These are phyloP conservation scores for Hylaea fasciaria DNA, from an alignment of 2,888 invertebrate genomes.

Conservation along the genomic window DNA sequence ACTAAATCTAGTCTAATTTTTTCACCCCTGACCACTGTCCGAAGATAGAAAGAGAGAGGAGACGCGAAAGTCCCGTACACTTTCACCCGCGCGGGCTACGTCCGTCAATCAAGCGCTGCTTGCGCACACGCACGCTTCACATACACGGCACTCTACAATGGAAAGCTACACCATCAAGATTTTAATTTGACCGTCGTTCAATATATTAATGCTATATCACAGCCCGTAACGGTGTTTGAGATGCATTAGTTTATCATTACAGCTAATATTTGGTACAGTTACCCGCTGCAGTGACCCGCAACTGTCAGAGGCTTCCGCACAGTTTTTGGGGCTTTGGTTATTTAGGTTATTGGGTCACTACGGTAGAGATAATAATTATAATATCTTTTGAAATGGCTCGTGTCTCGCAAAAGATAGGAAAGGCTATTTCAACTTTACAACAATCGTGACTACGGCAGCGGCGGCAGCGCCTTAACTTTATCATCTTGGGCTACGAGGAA, in stretches of 20 bases:
- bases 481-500: slow-evolving; percentile 12
- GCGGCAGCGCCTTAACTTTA: not conserved
- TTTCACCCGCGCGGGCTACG: slow-evolving; percentile 53
- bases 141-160: not conserved
- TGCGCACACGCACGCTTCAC: slow-evolving; percentile 31
- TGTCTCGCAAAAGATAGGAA: not conserved
- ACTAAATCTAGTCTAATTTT: slow-evolving; percentile 32
- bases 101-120: slow-evolving; percentile 47
- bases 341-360: slow-evolving; percentile 26
- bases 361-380: not conserved
- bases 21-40: slow-evolving; percentile 43
- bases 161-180: not conserved
- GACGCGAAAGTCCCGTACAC: slow-evolving; percentile 60
- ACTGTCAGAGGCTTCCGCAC: slow-evolving; percentile 36
- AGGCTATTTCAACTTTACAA: too few species aligned
- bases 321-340: slow-evolving; percentile 23
- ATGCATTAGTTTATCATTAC: slow-evolving; percentile 41
- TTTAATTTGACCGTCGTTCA: not conserved
- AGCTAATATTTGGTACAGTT: slow-evolving; percentile 40
- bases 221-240: slow-evolving; percentile 34
- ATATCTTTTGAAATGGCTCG: too few species aligned
- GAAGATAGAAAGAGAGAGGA: slow-evolving; percentile 38
- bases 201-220: not conserved
- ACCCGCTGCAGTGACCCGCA: slow-evolving; percentile 38
- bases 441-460: too few species aligned